These are phyloP conservation scores for Sylvilagus floridanus DNA, from an alignment of 2,797 vertebrate genomes.

Conservation along the genomic window DNA sequence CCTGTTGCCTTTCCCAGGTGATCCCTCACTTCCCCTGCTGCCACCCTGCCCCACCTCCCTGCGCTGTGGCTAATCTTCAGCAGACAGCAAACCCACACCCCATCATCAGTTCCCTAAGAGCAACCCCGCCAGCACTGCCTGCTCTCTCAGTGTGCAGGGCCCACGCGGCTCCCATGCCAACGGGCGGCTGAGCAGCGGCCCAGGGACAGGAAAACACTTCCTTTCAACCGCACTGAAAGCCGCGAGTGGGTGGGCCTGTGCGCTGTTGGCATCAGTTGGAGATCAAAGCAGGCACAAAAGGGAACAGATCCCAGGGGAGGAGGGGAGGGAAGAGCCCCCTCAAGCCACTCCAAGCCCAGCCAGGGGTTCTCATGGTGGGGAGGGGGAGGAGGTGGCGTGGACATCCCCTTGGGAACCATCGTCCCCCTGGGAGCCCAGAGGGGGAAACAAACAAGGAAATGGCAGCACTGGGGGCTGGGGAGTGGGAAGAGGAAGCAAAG, in stretches of 20 bases:
- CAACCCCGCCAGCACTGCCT: fast-evolving
- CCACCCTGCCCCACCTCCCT: background rate
- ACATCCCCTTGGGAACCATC: background rate
- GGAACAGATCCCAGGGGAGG: background rate
- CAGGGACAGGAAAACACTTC: constrained; percentile 21
- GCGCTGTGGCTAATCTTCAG: background rate
- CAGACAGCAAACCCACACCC: background rate
- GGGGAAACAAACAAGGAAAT: constrained; percentile 12
- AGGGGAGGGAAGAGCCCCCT: background rate
- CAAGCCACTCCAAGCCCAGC: background rate
- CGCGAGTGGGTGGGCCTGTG: constrained; percentile 1
- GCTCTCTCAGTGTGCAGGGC: background rate
- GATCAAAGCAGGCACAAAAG: constrained; percentile 74
- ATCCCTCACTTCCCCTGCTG: background rate
- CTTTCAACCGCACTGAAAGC: constrained; percentile 33
- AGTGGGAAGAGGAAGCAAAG: background rate
- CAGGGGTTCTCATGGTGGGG: background rate
- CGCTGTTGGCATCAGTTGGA: background rate
- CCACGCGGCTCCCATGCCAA: background rate
- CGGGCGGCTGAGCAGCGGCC: background rate
- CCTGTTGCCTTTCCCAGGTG: background rate
- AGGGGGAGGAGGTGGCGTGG: too few species aligned
- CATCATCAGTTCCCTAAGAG: background rate
- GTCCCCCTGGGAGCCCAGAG: background rate
- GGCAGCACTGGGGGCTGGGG: too few species aligned